Base-by-base conservation (phyloP, 1,140 invertebrate genomes). In the Arctopsyche grandis region DNA sequence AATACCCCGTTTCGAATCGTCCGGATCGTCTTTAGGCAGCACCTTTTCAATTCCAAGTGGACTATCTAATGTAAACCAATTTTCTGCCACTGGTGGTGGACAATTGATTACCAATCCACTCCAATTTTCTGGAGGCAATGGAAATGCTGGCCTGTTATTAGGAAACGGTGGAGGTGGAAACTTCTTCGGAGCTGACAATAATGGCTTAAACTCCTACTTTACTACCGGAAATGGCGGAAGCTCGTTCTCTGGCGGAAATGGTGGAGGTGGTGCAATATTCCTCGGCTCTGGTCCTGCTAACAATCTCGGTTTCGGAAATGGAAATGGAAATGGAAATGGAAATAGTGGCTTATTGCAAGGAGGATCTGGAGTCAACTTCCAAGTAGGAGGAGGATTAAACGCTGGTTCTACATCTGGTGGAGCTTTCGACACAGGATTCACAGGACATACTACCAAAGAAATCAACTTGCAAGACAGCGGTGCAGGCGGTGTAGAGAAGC, bases 401-500 rank as follows among this genome's bases (percentile, higher is more conserved):
- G 7, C 3, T 38, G 29, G 29, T 4, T 38, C 7, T 7, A 4
- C 29, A 38, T 12, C 14, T 46, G 14, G 5, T 38, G 29, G 29
- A 38, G 29, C 1, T 38, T 7, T 38, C 29, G 3, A 7, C 29
- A 38, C 3, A 4, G 29, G 29, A 38, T 38, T 38, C 29, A 4
- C 29, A 38, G 29, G 29, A 38, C 29, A 38, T 4, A 4, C 29
- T 38, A 38, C 29, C 29, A 38, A 38, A 38, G 1, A 4, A 4
- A 38, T 38, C 29, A 38, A 1, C 1, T 7, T 60, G 1, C n/a
- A 60, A 19, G 16, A 16, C 48, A 1, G 4, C 10, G 48, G 48
- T 1, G 12, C 12, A 12, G 48, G 16, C 48, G 12, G 10, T 10
- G 48, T 52, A 52, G 87, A 88, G 74, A 89, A 89, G 79, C 88